Evolutionary conservation across 2,113 vertebrate genomes (phyloP).

Genomic region (Polyodon spathula): DNA sequence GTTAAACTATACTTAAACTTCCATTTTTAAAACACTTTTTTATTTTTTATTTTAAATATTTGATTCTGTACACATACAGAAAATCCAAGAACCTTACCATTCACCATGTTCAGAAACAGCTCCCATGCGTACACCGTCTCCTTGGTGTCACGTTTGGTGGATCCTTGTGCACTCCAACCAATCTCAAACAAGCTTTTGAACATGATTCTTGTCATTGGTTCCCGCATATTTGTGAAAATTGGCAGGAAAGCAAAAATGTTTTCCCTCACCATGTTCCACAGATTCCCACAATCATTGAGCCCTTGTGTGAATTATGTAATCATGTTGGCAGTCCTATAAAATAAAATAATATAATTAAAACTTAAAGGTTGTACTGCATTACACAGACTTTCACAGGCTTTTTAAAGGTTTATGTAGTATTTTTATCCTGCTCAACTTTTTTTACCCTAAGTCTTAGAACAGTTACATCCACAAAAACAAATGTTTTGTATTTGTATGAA

Average conservation of each 20-base stretch:
- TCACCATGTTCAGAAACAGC: conserved; percentile 28
- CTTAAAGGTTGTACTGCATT: neutral
- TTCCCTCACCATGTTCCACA: conserved; percentile 39
- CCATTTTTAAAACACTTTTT: no score
- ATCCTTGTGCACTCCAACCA: conserved; percentile 27
- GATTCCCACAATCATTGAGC: conserved; percentile 43
- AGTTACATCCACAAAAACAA: no score
- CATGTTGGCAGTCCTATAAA: conserved; percentile 23
- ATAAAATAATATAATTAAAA: conserved; percentile 1
- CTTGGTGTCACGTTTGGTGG: neutral
- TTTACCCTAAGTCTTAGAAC: no score
- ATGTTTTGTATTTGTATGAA: no score
- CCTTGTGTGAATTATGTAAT: conserved; percentile 42
- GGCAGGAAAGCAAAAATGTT: conserved; percentile 29
- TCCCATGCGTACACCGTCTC: conserved; percentile 30
- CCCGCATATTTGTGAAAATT: no score
- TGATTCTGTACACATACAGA: neutral
- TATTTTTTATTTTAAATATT: neutral
- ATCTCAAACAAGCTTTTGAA: conserved; percentile 39
- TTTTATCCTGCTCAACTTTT: no score
- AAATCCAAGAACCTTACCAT: conserved; percentile 24
- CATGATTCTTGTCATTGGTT: conserved; percentile 22
- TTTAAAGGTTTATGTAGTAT: no score
- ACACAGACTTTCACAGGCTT: no score
- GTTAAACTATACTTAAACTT: no score